Evolutionary conservation across 1,140 invertebrate species (phyloP).

Genomic region (Drosophila trapezifrons): DNA sequence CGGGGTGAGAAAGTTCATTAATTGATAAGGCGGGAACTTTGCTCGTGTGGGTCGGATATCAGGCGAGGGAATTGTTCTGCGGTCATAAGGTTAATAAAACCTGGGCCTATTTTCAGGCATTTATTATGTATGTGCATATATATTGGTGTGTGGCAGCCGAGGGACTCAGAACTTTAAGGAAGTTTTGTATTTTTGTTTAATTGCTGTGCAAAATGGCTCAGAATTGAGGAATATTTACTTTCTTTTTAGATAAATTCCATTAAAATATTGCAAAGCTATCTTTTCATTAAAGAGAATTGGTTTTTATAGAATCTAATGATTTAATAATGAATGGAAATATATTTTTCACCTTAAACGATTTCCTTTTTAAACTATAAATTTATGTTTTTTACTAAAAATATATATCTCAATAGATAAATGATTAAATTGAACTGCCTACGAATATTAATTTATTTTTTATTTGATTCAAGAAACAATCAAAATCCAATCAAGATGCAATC

Average conservation of each 20-base stretch:
- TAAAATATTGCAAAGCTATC: background rate
- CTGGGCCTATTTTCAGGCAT: constrained; percentile 18
- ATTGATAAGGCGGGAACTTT: constrained; percentile 56
- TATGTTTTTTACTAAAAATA: background rate
- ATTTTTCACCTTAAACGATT: too few species aligned
- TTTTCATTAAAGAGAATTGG: background rate
- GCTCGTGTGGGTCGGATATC: constrained; percentile 33
- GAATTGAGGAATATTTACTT: background rate
- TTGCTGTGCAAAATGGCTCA: background rate
- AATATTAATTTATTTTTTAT: background rate
- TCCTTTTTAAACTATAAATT: too few species aligned
- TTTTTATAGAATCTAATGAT: too few species aligned
- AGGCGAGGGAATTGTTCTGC: constrained; percentile 44
- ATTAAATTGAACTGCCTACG: background rate
- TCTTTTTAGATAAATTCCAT: background rate
- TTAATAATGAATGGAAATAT: too few species aligned
- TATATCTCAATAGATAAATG: background rate
- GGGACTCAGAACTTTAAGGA: background rate
- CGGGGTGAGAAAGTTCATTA: constrained; percentile 60
- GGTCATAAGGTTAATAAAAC: constrained; percentile 44
- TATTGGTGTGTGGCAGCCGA: background rate
- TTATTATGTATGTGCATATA: constrained; percentile 36
- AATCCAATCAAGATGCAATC: background rate
- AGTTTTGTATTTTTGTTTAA: background rate
- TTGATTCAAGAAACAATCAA: background rate